Evolutionary conservation across 2,797 vertebrate genomes (phyloP), one percentile per base, ranked within the genome.

Genomic region (Myotis vivesi): DNA sequence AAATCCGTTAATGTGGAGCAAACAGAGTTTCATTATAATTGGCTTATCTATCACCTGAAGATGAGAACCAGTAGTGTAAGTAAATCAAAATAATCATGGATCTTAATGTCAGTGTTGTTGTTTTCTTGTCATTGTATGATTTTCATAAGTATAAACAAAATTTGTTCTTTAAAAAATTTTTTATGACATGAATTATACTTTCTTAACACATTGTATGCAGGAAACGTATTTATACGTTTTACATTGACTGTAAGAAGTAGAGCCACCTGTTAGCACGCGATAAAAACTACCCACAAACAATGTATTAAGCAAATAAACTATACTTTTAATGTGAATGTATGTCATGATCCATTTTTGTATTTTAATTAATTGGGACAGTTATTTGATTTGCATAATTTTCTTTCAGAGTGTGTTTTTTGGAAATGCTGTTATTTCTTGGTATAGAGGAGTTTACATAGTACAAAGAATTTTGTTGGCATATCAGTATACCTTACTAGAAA

Each of bases 21-120:
- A 97, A 98, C 96, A 0, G 98, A 99, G 87, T 99, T 99, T 97
- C 99, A 99, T 95, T 99, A 99, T 36, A 99, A 98, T 75, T 99
- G 99, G 99, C 99, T 99, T 4, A 99, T 99, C 97, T 99, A 99
- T 97, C 99, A 99, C 96, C 98, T 99, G 91, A 99, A 99, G 98
- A 99, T 99, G 99, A 99, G 99, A 94, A 99, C 99, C 5, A 99
- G 98, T 97, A 99, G 99, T 4, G 99, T 99, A 98, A 98, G 99
- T 98, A 4, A 85, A 41, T 93, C 79, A 30, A 66, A 23, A 22
- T 88, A n/a, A 20, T 17, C n/a, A 57, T 76, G 64, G 2, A 25
- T 68, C 36, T 49, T 2, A 36, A 30, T 59, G 36, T 15, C 8
- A 69, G 15, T 80, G 36, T 36, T 77, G 17, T 46, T 53, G 3